Conservation (phyloP, 2,888 invertebrate species). For the Dascillus cervinus region DNA sequence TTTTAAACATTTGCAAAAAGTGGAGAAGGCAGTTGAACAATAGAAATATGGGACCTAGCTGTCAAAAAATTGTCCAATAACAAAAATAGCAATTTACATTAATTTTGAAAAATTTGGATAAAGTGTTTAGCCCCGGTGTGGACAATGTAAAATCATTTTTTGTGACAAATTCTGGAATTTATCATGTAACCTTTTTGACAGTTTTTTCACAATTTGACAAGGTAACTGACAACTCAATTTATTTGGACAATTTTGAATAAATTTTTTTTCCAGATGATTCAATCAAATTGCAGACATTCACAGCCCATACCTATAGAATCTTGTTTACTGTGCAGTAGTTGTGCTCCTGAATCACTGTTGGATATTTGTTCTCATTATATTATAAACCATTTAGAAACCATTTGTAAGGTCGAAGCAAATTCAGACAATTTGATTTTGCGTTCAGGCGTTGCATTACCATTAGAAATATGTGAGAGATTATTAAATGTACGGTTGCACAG, state of each 20-base stretch:
- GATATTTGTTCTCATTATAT: conserved; percentile 58
- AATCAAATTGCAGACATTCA: conserved; percentile 37
- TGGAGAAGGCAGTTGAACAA: too few species aligned
- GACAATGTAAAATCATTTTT: too few species aligned
- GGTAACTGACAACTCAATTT: conserved; percentile 1
- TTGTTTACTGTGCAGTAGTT: conserved; percentile 38
- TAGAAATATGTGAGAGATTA: conserved; percentile 65
- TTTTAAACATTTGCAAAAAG: too few species aligned
- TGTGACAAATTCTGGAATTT: too few species aligned
- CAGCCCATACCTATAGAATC: conserved; percentile 35
- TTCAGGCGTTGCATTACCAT: conserved; percentile 57
- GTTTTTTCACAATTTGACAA: conserved; percentile 3
- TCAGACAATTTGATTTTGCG: conserved; percentile 46
- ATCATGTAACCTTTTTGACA: not conserved
- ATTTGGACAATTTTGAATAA: conserved; percentile 1
- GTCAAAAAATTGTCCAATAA: conserved; percentile 37
- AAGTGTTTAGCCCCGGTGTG: conserved; percentile 2
- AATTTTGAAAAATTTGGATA: conserved; percentile 29
- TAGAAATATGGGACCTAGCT: conserved; percentile 22
- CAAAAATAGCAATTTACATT: conserved; percentile 34
- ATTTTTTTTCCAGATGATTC: conserved; percentile 31
- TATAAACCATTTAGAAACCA: conserved; percentile 53
- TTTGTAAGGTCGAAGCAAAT: conserved; percentile 46
- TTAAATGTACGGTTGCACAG: conserved; percentile 50
- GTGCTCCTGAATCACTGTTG: conserved; percentile 52